Evolutionary conservation across 2,797 vertebrate species (phyloP).

Genomic region (Sandelia bainsii): DNA sequence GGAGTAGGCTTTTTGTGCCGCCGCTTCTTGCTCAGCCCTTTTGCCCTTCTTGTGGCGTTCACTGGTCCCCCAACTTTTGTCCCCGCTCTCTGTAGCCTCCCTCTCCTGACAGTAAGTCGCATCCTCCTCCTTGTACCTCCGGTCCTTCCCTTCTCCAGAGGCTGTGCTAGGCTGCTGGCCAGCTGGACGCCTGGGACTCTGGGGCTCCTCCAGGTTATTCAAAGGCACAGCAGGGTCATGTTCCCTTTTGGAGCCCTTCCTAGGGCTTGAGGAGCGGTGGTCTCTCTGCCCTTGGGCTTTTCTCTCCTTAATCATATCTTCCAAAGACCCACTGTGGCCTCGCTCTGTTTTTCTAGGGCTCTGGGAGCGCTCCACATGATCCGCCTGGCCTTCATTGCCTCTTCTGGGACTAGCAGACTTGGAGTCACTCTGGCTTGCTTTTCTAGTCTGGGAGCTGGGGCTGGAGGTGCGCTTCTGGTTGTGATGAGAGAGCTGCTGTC

Average conservation of each 20-base stretch:
- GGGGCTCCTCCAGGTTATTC: conserved; percentile 71
- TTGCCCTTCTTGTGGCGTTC: conserved; percentile 75
- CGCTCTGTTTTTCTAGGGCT: conserved; percentile 70
- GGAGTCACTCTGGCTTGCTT: conserved; percentile 66
- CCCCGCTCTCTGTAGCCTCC: conserved; percentile 63
- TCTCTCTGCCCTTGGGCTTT: conserved; percentile 51
- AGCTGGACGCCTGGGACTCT: conserved; percentile 71
- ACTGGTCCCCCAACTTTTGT: conserved; percentile 57
- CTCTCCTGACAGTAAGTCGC: conserved; percentile 74
- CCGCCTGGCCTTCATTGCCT: conserved; percentile 57
- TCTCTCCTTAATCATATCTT: conserved; percentile 69
- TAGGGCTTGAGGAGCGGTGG: conserved; percentile 84
- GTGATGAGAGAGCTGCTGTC: conserved; percentile 71
- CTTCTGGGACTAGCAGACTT: conserved; percentile 81
- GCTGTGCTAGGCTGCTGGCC: conserved; percentile 40
- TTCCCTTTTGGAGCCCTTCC: conserved; percentile 78
- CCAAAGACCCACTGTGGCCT: conserved; percentile 61
- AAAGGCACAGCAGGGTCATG: conserved; percentile 43
- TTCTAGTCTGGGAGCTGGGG: conserved; percentile 71
- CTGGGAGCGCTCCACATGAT: conserved; percentile 53
- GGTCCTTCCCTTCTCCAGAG: conserved; percentile 68
- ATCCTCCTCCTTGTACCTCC: conserved; percentile 74
- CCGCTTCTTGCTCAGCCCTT: conserved; percentile 68
- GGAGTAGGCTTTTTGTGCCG: conserved; percentile 49
- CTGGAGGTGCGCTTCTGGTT: conserved; percentile 76